Evolutionary conservation across 2,797 vertebrate species (phyloP).

Genomic region (Eulemur coronatus): DNA sequence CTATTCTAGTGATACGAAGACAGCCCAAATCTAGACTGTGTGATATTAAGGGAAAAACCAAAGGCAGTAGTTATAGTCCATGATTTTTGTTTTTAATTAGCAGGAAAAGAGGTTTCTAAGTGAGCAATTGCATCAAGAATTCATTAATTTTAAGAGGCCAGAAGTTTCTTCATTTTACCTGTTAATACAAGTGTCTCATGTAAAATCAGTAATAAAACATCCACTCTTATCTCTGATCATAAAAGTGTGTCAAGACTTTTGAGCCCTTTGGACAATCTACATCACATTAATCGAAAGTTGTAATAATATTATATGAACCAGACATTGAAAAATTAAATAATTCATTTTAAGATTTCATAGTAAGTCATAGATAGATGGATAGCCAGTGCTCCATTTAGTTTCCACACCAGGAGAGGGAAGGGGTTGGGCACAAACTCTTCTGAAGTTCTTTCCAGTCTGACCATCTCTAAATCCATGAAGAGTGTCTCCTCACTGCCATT

Average conservation of each 20-base stretch:
- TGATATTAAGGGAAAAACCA: background rate
- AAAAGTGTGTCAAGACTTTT: background rate
- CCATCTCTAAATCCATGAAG: background rate
- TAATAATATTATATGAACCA: background rate
- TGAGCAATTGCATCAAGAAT: background rate
- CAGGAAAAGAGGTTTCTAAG: background rate
- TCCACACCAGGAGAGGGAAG: background rate
- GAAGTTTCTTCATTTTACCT: background rate
- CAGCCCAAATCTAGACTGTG: background rate
- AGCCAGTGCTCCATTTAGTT: background rate
- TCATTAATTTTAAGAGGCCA: constrained; percentile 8
- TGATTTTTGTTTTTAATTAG: constrained; percentile 11
- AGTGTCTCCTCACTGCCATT: background rate
- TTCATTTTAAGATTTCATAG: background rate
- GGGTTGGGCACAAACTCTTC: background rate
- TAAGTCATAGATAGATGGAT: background rate
- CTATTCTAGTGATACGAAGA: background rate
- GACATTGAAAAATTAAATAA: constrained; percentile 29
- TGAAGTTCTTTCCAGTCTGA: constrained; percentile 1
- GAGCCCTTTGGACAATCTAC: background rate
- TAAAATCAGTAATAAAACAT: constrained; percentile 1
- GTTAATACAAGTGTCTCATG: background rate
- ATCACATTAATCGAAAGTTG: background rate
- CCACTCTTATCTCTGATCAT: background rate
- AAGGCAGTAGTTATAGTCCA: background rate